Base-by-base conservation (phyloP, 2,888 invertebrate genomes). In the Oithona nana region DNA sequence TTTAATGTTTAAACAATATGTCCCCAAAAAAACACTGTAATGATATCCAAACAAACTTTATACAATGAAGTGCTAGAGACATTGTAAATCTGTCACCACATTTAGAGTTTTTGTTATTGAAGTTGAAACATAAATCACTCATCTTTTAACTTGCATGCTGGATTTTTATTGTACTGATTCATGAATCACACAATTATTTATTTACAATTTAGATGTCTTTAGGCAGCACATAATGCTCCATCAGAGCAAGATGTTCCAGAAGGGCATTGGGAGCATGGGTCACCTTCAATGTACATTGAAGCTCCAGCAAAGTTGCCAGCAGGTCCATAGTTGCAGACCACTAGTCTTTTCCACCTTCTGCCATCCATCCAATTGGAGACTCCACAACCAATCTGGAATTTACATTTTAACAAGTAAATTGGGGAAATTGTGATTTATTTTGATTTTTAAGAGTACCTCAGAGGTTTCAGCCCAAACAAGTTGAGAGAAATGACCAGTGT, bases 281-380 rank as follows among this genome's bases (percentile, higher is more conserved):
- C 24, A 4, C 54, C 54, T 3, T 24, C 26, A 20, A 16, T 26
- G 24, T 54, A 54, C 22, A 54, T 26, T 26, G 54, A 54, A 3
- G 20, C 26, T 20, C 26, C 24, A 16, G 13, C 24, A 16, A 24
- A 20, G 11, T 54, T 54, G 2, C 54, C 54, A 26, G 24, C 54
- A 24, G 54, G 54, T 26, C 54, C 54, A 22, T 54, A 54, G 24
- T 54, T 54, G 54, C 54, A 54, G 26, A 54, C 54, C 6, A 54
- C 24, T 3, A 54, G 20, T 22, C 54, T 20, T 4, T 20, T 20
- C 54, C 54, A 54, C 13, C 26, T 16, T 2, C 24, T 16, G 11
- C 26, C 54, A 16, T 26, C 54, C 39, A 39, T 39, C 13, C 20
- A 54, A 54, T 26, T 26, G 24, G 54, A 54, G 24, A 20, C 20